Evolutionary conservation across 2,113 vertebrate species (phyloP), one percentile per base, ranked within the genome.

Genomic region (Gopherus flavomarginatus): DNA sequence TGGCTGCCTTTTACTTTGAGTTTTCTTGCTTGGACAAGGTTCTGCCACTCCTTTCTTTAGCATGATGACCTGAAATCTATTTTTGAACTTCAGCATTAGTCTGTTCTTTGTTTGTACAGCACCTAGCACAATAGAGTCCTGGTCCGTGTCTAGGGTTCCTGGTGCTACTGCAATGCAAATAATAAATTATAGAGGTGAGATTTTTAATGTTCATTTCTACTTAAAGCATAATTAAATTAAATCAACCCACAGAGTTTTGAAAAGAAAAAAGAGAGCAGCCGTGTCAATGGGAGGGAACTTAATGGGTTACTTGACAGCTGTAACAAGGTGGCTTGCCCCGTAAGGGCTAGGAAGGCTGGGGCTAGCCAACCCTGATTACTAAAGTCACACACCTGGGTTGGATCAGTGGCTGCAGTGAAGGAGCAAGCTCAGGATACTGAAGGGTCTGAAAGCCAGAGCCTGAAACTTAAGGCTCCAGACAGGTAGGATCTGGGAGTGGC

Each of bases 41-140:
- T 3, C 27, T 86, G 80, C 81, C 54, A 8, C 54, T 62, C 50
- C 90, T 86, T 95, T 78, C 90, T 75, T 91, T 53, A 90, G 82
- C 27, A 5, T 6, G 57, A 26, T 11, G 69, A 44, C 57, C 35
- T 47, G 54, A 92, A 88, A 91, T 78, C 77, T 72, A 0, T 42
- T 91, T 81, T 90, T 81, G 78, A 85, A 81, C 27, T 49, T 42
- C 24, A 29, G 35, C 31, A 38, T 83, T n/a, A 2, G 83, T 82
- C 22, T 82, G 5, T 65, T 62, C 59, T 1, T 0, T 11, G 4
- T 83, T 54, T 5, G n/a, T 72, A 38, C n/a, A 38, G n/a, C n/a
- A 38, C n/a, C 65, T 72, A 9, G 17, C 19, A 72, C 65, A 72
- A 10, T 22, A 72, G 12, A 42, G 3, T 31, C 1, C 19, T 22